Base-by-base conservation (phyloP, 1,140 invertebrate species). In the Campodea augens region DNA sequence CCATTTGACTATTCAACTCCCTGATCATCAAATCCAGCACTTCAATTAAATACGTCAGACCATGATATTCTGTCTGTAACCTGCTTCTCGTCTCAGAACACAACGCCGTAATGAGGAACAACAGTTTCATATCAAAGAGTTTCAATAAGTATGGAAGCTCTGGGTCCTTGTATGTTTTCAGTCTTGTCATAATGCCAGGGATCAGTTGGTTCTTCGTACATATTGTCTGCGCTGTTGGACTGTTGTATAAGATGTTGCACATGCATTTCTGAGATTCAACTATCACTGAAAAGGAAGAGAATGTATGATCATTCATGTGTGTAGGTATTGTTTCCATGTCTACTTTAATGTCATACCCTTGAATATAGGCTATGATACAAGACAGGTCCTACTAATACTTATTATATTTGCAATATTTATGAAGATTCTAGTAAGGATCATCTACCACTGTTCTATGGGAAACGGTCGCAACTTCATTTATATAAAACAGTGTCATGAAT, bases 241-340 rank as follows among this genome's bases (percentile, higher is more conserved):
- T 85, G 57, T 92, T 87, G 58, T 75, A 92, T 38, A 90, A 67
- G 37, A 93, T 62, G 63, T 96, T 96, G 56, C 83, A 91, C 2
- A 95, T 60, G 57, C 86, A 78, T 64, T 93, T 96, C 38, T 86
- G 60, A 0, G 83, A 77, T 63, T 92, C 88, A 5, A 81, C 56
- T 10, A 70, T 69, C 49, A 75, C 74, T 74, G 57, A 25, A 66
- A 70, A 49, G 62, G 49, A 66, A 63, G 10, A 67, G 57, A 46
- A 57, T 48, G 63, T 62, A 19, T 54, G 38, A 49, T 49, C 56
- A 57, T 38, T 49, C 7, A 41, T 61, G 48, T 24, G 55, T 55
- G 41, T 50, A 51, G 40, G n/a, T n/a, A n/a, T n/a, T n/a, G n/a
- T n/a, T n/a, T n/a, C n/a, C n/a, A n/a, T n/a, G n/a, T n/a, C n/a